Base-by-base conservation (phyloP, 2,888 invertebrate species). In the Pseudeuparius sepicola region DNA sequence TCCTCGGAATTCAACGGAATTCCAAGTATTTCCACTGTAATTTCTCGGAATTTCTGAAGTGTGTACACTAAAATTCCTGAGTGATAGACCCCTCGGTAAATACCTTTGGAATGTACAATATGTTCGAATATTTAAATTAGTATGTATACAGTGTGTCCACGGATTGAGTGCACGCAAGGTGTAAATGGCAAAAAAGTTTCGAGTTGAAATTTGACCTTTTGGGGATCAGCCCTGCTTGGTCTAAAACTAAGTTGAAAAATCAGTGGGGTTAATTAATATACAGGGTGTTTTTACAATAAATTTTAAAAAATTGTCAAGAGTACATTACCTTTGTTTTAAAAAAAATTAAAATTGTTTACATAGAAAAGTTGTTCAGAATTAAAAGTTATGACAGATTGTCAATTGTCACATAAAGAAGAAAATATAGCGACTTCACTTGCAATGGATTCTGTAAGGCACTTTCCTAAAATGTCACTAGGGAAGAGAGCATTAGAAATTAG, bases 171-270 rank as follows among this genome's bases (percentile, higher is more conserved):
- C n/a, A n/a, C n/a, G n/a, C n/a, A n/a, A n/a, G n/a, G 20, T 20
- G 20, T 20, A 20, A 20, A 20, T 20, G 20, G n/a, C 20, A 20
- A 20, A 20, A 20, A 20, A 20, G 20, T 20, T 20, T 20, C 20
- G n/a, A 20, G 6, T 20, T 20, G 20, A 20, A 20, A 20, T 20
- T 7, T 20, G 20, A 20, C n/a, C 20, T 20, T 7, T 20, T n/a
- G n/a, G n/a, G n/a, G n/a, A n/a, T n/a, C n/a, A n/a, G 20, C n/a
- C 20, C 20, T 20, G 20, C 20, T 20, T 7, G 20, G 20, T 20
- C 20, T 20, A 20, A 20, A 20, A 20, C 20, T n/a, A 20, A 20
- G 20, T 20, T 6, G n/a, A 20, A 20, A 20, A 20, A 20, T 20
- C 20, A 6, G 20, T 20, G 7, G 7, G n/a, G n/a, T 20, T 20